phyloP scores from a whole-genome alignment of 2,113 vertebrate genomes.

The Pandion haliaetus region DNA sequence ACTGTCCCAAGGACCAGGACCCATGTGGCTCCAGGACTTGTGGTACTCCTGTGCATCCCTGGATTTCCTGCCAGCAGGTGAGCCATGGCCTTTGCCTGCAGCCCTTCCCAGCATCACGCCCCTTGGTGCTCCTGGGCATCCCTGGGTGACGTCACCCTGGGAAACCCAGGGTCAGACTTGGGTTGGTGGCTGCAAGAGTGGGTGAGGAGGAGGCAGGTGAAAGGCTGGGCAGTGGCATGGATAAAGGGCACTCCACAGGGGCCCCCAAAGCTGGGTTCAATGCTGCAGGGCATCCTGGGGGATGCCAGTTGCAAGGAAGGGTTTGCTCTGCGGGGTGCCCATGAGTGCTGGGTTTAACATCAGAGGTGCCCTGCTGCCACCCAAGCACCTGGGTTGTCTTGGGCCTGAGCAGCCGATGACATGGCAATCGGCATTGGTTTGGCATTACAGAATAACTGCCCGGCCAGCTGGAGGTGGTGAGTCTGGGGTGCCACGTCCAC shows the following conservation, averaged over 20 bases:
- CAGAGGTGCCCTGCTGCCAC: neutral
- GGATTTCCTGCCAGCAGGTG: neutral
- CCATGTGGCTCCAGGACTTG: accelerated
- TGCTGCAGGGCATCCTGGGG: neutral
- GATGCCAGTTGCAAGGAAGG: neutral
- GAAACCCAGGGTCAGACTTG: neutral
- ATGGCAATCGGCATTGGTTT: accelerated
- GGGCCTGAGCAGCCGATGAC: neutral
- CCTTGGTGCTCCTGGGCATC: neutral
- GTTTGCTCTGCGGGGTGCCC: neutral
- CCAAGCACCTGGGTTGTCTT: accelerated
- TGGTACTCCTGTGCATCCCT: neutral
- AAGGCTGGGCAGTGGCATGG: neutral
- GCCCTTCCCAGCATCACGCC: neutral
- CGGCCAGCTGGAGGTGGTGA: accelerated
- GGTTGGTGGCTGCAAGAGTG: neutral
- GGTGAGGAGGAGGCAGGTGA: neutral
- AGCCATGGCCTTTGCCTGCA: neutral
- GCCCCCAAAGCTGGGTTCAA: neutral
- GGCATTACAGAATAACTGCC: too few relatives aligned
- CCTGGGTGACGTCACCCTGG: neutral
- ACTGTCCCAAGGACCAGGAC: neutral
- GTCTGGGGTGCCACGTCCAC: accelerated
- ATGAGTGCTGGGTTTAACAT: neutral
- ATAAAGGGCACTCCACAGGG: neutral